phyloP scores from a whole-genome alignment of 2,888 invertebrate species.

The Cryptops parisi region DNA sequence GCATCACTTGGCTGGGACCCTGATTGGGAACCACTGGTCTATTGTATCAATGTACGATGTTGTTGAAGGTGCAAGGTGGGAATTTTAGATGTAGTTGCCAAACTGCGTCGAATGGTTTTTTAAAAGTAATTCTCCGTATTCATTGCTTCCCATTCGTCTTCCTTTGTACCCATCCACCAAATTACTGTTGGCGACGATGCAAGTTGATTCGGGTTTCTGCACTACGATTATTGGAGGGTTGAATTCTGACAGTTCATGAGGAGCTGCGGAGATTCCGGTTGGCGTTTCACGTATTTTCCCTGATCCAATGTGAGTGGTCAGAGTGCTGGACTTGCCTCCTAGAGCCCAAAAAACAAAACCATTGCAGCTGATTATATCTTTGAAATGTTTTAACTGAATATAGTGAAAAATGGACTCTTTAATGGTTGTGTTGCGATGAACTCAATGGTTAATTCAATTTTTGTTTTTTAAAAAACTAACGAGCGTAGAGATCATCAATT shows the following conservation, averaged over 20 bases:
- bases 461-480: no score
- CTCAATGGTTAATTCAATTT: no score
- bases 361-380: not conserved
- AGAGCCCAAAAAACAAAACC: not conserved
- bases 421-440: no score
- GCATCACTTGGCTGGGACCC: no score
- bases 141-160: not conserved
- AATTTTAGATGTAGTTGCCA: no score
- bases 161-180: not conserved
- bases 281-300: constrained; percentile 4
- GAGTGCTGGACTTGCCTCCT: constrained; percentile 8
- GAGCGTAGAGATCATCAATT: no score
- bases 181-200: not conserved
- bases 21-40: no score
- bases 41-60: no score
- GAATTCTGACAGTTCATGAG: constrained; percentile 2
- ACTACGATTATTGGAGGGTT: not conserved
- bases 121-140: not conserved
- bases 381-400: not conserved
- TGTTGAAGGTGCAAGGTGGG: no score
- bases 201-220: not conserved
- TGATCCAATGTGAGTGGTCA: constrained; percentile 5
- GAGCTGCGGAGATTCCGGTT: not conserved
- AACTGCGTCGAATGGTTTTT: not conserved
- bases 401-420: no score